Percentiles rank a stretch among this genome's conserved stretches.
These are phyloP conservation scores for Phoxinus dragarum DNA, from an alignment of 2,797 vertebrate genomes.

Conservation along the genomic window DNA sequence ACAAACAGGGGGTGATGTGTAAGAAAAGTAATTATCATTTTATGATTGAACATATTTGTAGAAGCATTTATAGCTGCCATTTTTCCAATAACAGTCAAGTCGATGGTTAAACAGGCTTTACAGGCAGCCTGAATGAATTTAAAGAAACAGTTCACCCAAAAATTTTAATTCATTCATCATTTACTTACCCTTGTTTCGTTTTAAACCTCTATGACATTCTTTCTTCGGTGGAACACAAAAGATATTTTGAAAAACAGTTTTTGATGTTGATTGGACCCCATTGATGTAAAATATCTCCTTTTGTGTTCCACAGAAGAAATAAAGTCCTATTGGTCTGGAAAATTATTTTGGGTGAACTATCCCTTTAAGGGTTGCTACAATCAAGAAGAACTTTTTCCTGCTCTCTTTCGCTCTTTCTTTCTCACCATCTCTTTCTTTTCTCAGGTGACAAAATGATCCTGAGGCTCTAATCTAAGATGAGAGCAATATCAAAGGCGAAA, in stretches of 20 bases:
- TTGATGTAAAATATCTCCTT: too few relatives aligned
- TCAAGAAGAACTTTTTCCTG: not conserved
- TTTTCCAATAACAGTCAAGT: slow-evolving; percentile 23
- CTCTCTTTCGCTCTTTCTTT: not conserved
- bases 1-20: not conserved
- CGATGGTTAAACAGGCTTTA: slow-evolving; percentile 30
- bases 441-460: slow-evolving; percentile 53
- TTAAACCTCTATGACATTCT: not conserved
- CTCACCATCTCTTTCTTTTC: slow-evolving; percentile 23
- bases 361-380: slow-evolving; percentile 3
- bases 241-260: not conserved
- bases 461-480: slow-evolving; percentile 54
- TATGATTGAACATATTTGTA: slow-evolving; percentile 29
- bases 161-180: not conserved
- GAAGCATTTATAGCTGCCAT: slow-evolving; percentile 4
- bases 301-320: not conserved
- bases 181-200: not conserved
- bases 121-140: not conserved
- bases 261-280: not conserved
- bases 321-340: not conserved
- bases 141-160: not conserved
- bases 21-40: slow-evolving; percentile 39
- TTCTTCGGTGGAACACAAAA: not conserved
- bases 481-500: slow-evolving; percentile 54
- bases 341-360: not conserved